These are phyloP conservation scores for Aurelia sp. DNA, from an alignment of 30 jellyfish, hydroid and myxozoan species.

Conservation along the genomic window DNA sequence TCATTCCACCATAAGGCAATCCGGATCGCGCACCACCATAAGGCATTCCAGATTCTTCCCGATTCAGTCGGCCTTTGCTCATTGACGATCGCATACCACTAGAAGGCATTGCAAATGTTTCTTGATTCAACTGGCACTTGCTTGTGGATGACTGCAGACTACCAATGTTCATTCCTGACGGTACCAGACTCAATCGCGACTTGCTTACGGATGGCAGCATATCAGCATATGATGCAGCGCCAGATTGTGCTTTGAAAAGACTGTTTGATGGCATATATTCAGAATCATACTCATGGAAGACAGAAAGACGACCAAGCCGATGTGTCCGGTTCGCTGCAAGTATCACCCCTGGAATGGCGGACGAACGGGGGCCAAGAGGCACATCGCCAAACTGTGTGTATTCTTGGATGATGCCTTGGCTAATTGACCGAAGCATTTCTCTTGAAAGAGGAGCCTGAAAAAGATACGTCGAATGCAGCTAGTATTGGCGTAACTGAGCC, in stretches of 20 bases:
- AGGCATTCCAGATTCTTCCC: conserved; percentile 1
- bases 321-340: conserved; percentile 19
- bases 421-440: conserved; percentile 1
- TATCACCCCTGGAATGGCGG: conserved; percentile 4
- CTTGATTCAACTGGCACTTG: not conserved
- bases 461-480: too few species aligned
- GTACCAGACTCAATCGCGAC: conserved; percentile 2
- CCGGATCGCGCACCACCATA: too few species aligned
- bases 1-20: not conserved
- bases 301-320: not conserved
- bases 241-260: conserved; percentile 7
- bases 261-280: not conserved
- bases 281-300: not conserved
- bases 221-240: conserved; percentile 22
- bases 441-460: too few species aligned
- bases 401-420: not conserved
- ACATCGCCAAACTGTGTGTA: conserved; percentile 1
- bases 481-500: too few species aligned
- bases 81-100: not conserved
- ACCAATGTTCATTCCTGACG: conserved; percentile 3
- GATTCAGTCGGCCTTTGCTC: not conserved
- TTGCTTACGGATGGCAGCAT: conserved; percentile 20
- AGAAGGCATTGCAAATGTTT: not conserved
- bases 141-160: not conserved
- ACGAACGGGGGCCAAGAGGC: conserved; percentile 4